Conservation (phyloP, 2,797 vertebrate species). For the Dromococcyx pavoninus region DNA sequence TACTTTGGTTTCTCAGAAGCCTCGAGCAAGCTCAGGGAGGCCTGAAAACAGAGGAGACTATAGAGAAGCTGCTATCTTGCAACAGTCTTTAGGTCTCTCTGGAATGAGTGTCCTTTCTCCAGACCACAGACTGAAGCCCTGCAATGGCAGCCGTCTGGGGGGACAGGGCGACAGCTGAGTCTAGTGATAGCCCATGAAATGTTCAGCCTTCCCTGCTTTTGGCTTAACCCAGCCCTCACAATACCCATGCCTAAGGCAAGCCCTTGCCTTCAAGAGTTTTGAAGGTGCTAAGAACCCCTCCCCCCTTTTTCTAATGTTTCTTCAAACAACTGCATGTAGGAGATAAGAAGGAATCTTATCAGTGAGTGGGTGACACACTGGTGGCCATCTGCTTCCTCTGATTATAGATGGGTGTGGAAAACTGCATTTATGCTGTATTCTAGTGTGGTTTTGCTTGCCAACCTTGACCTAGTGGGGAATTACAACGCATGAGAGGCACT, state of each 20-base stretch:
- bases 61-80: too few species aligned
- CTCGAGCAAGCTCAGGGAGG: neutral
- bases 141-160: too few species aligned
- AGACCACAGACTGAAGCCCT: too few species aligned
- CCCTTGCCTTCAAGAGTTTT: too few species aligned
- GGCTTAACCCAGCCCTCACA: too few species aligned
- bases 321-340: neutral
- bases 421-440: neutral
- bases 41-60: neutral
- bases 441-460: neutral
- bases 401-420: neutral
- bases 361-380: neutral
- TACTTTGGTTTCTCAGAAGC: neutral
- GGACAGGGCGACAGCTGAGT: too few species aligned
- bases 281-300: too few species aligned
- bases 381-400: neutral
- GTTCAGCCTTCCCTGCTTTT: too few species aligned
- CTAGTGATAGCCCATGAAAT: too few species aligned
- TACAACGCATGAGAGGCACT: neutral
- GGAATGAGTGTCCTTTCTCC: too few species aligned
- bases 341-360: neutral
- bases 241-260: too few species aligned
- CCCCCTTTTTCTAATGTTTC: neutral
- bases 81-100: too few species aligned
- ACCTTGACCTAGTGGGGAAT: neutral